Conservation (phyloP, 2,113 vertebrate genomes). For the Seriola dumerili region DNA sequence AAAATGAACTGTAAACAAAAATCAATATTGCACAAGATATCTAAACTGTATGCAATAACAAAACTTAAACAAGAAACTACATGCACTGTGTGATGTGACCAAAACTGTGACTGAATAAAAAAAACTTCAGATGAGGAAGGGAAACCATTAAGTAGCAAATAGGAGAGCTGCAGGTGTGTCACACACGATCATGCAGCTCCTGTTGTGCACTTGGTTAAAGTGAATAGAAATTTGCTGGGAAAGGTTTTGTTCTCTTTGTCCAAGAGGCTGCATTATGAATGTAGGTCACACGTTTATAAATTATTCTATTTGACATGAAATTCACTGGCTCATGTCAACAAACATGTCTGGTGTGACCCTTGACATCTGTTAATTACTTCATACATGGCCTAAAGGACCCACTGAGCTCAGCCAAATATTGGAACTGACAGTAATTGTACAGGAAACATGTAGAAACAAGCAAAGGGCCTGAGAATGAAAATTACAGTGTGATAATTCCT, state of each 20-base stretch:
- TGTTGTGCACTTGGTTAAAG: neutral
- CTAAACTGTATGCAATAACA: slow-evolving; percentile 8
- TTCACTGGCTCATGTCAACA: neutral
- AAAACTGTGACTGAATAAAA: slow-evolving; percentile 8
- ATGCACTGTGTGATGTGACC: neutral
- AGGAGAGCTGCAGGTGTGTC: neutral
- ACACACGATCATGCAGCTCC: neutral
- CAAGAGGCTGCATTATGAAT: neutral
- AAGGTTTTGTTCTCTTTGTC: neutral
- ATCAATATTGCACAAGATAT: slow-evolving; percentile 36
- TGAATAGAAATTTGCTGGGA: neutral
- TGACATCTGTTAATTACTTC: slow-evolving; percentile 4
- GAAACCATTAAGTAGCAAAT: neutral
- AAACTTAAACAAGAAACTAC: slow-evolving; percentile 3
- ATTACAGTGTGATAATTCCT: neutral
- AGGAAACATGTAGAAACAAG: slow-evolving; percentile 3
- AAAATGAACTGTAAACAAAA: slow-evolving; percentile 8
- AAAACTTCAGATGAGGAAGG: slow-evolving; percentile 28
- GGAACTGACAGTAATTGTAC: neutral
- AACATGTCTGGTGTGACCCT: neutral
- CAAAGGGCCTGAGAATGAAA: neutral
- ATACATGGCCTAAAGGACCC: neutral
- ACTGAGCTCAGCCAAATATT: neutral
- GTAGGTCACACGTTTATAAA: neutral
- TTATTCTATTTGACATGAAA: slow-evolving; percentile 9